These are phyloP conservation scores for Camptogramma bilineatum DNA, from an alignment of 2,888 invertebrate genomes.

Conservation along the genomic window DNA sequence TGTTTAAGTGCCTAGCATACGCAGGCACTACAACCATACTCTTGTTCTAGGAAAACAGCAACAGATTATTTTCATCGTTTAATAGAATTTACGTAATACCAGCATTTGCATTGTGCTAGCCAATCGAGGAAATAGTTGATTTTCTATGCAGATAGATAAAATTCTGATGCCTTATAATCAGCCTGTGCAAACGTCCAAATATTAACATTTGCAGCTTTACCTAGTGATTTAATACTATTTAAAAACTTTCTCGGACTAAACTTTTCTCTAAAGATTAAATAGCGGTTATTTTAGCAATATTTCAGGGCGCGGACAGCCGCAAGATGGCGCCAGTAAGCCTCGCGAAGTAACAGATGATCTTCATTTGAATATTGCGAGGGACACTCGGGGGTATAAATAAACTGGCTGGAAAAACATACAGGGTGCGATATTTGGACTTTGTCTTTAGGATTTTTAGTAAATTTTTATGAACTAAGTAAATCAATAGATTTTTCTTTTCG, in stretches of 20 bases:
- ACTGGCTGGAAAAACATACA: slow-evolving; percentile 21
- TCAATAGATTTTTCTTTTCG: too few species aligned
- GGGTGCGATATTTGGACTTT: slow-evolving; percentile 1
- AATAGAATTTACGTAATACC: too few species aligned
- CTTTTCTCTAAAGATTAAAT: slow-evolving; percentile 33
- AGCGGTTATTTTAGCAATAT: slow-evolving; percentile 47
- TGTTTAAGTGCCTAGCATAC: too few species aligned
- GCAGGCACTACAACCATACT: too few species aligned
- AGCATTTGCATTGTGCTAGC: too few species aligned
- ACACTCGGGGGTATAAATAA: slow-evolving; percentile 45
- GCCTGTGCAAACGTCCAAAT: too few species aligned
- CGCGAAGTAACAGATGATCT: slow-evolving; percentile 73
- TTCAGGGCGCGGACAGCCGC: slow-evolving; percentile 49
- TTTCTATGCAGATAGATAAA: too few species aligned
- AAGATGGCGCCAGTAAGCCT: slow-evolving; percentile 61
- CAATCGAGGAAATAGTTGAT: too few species aligned
- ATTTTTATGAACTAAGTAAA: background rate
- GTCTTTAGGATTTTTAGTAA: background rate
- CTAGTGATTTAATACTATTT: background rate
- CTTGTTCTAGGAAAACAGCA: too few species aligned
- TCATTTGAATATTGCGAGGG: slow-evolving; percentile 74
- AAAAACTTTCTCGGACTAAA: slow-evolving; percentile 15
- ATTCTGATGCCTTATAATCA: too few species aligned
- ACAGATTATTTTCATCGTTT: too few species aligned
- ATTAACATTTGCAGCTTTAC: too few species aligned